Conservation (phyloP, 2,888 invertebrate species). For the Trichopoda pennipes region DNA sequence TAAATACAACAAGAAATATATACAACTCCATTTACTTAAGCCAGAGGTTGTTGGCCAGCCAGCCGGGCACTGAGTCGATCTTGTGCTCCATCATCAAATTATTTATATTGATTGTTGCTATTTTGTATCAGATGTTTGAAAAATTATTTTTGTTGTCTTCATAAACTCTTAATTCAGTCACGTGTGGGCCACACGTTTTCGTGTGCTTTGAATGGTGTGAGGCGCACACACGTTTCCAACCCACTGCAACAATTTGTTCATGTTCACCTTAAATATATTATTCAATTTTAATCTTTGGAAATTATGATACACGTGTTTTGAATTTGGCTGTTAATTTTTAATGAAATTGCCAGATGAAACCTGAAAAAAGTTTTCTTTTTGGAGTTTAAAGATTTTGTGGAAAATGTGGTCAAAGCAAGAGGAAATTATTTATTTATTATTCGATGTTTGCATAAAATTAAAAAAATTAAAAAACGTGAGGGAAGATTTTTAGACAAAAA, state of each 20-base stretch:
- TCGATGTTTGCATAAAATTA: too few relatives aligned
- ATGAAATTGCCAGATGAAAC: not conserved
- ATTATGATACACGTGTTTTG: slow-evolving; percentile 33
- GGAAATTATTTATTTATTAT: too few relatives aligned
- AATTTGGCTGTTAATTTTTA: slow-evolving; percentile 9
- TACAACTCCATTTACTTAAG: slow-evolving; percentile 12
- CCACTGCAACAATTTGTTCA: slow-evolving; percentile 52
- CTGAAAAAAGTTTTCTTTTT: not conserved
- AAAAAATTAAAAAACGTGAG: too few relatives aligned
- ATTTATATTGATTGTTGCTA: slow-evolving; percentile 32
- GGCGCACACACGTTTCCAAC: slow-evolving; percentile 44
- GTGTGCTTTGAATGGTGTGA: slow-evolving; percentile 31
- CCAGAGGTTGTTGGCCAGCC: slow-evolving; percentile 29
- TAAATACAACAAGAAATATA: not conserved
- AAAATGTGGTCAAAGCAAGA: not conserved
- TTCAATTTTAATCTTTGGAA: slow-evolving; percentile 7
- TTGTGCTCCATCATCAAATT: slow-evolving; percentile 33
- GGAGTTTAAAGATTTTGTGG: not conserved
- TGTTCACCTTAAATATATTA: slow-evolving; percentile 41
- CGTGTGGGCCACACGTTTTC: slow-evolving; percentile 66
- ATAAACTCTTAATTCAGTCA: slow-evolving; percentile 55
- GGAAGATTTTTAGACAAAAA: too few relatives aligned
- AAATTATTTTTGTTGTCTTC: not conserved
- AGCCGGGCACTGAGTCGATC: not conserved
- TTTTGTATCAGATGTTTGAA: slow-evolving; percentile 47